Evolutionary conservation across 1,140 invertebrate genomes (phyloP), one percentile per base, ranked within the genome.

Genomic region (Tenebrio molitor): DNA sequence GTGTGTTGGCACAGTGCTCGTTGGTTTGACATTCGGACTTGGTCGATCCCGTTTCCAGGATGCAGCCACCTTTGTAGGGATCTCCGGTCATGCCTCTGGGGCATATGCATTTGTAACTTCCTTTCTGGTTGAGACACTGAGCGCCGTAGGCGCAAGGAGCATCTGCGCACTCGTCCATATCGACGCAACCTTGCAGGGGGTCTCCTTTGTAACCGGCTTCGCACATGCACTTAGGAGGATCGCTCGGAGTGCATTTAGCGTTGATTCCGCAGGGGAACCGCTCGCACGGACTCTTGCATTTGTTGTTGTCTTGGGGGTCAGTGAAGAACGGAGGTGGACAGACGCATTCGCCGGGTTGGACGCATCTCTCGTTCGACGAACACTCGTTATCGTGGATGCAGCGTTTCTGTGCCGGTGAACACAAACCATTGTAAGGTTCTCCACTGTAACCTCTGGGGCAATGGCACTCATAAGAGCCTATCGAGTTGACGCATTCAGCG

Each of bases 241-340:
- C 94, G 66, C 90, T 93, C 2, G 95, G 93, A 2, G 92, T 94
- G 80, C 95, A 97, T 84, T 94, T 93, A 0, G 95, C 92, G 83
- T 97, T 97, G n/a, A 95, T 90, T 12, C 96, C 95, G 80, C 96
- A 98, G 1, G 91, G 89, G 81, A 93, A 95, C 62, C 93, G 87
- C 81, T 95, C 92, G 80, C 93, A 95, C 2, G 93, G 94, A 87
- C 91, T 96, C 84, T 95, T 96, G 82, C 95, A 96, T 78, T 92
- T 90, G 80, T 94, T 93, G 34, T 90, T 90, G 80, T 95, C 92
- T 19, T 87, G 84, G 10, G 89, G 87, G 81, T 96, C 94, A 15
- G 92, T 89, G 81, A 93, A 96, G 83, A 92, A 97, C 0, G 94
- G 95, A 14, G 94, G 93, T 17, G 92, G 93, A 82, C 94, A 96